Base-by-base conservation (phyloP, 2,888 invertebrate species). In the Drosophila mettleri region DNA sequence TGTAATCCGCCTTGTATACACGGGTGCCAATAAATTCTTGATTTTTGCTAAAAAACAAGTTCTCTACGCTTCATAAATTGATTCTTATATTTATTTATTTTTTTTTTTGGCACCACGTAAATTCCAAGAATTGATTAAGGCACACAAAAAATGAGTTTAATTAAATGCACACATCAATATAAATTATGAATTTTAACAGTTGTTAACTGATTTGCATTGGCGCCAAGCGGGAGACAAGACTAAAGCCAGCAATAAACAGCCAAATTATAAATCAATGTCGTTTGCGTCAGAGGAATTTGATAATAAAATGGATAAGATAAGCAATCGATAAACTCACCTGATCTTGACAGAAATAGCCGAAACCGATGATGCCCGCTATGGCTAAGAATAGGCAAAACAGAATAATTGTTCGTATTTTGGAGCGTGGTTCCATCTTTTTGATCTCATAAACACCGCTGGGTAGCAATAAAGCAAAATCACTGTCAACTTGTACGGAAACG, bases 261-360 rank as follows among this genome's bases (percentile, higher is more conserved):
- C 48, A 22, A 6, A 10, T 33, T 5, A 14, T 6, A 52, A 67
- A 80, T 80, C 67, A 58, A 85, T 85, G 55, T 29, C 29, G n/a
- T 45, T 58, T 63, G 33, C 52, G 45, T 77, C 43, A 53, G 49
- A 45, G 29, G 27, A 64, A 67, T 77, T 36, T 22, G 38, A 29
- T 33, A 48, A 49, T 34, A 31, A 2, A 29, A 27, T 45, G 27
- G 43, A 65, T 48, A 33, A 33, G 53, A 43, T 49, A 46, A 45
- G 20, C 43, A 38, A 54, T 51, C 12, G 34, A 46, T 53, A 12
- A 22, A 90, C 94, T 94, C 90, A 96, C 95, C 94, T 96, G 96
- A 92, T 97, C 97, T 76, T 97, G 96, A 91, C 97, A 97, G 91
- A 97, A 97, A 92, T 97, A 97, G 89, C 97, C 97, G 92, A 97